Evolutionary conservation across 2,888 invertebrate genomes (phyloP), one percentile per base, ranked within the genome.

Genomic region (Aphodius sticticus): DNA sequence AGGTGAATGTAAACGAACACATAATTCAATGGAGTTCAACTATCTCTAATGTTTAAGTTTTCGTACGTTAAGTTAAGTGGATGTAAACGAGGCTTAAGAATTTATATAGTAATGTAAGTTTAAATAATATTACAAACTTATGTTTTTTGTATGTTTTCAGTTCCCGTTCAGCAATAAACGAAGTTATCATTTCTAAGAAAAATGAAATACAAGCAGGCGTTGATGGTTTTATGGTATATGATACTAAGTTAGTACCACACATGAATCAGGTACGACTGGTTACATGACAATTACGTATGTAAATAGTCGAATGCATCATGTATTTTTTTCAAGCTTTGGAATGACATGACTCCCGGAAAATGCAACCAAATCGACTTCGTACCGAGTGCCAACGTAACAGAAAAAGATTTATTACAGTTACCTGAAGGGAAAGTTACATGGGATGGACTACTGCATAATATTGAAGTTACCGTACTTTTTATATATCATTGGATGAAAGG

Each of bases 171-270:
- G 88, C 90, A 36, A 88, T 92, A 70, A 87, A 89, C 72, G 90
- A 89, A 81, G 90, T 93, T 16, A 85, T 91, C 70, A 87, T 90
- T 38, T 89, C 90, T 0, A 93, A 93, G 86, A 84, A 89, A 77
- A 89, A 89, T 76, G 93, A 93, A 87, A 92, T 93, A 75, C 88
- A 91, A 81, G 86, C 88, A 12, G 93, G 94, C 0, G 92, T 93
- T 0, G 94, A 94, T 85, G 94, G 94, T 1, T 94, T 94, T 84
- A 91, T 94, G 91, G 92, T 94, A 6, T 94, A 93, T 82, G 94
- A 95, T 86, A 86, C 92, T 0, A 89, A 92, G 69, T 88, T 94
- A 4, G 92, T 94, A 14, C 91, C 92, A 0, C 87, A 90, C 83
- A 86, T 93, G n/a, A 92, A 92, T 83, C 89, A 92, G 88, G 91